phyloP scores from a whole-genome alignment of 2,888 invertebrate genomes.

The Erebia palarica region DNA sequence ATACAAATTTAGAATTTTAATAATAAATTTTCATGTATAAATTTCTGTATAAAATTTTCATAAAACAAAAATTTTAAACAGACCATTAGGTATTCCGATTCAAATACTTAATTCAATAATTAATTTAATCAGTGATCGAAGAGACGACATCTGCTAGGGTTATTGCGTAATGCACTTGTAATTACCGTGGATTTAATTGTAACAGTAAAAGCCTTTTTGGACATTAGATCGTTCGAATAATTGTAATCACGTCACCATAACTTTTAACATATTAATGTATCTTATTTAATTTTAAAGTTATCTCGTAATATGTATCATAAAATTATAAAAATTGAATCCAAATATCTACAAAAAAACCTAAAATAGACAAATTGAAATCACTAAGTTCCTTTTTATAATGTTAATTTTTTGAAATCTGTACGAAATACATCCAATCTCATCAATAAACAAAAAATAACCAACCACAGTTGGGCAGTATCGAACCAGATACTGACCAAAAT shows the following conservation, averaged over 20 bases:
- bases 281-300: too few relatives aligned
- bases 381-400: too few relatives aligned
- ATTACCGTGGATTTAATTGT: neutral
- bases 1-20: slow-evolving; percentile 22
- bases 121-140: slow-evolving; percentile 21
- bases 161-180: slow-evolving; percentile 1
- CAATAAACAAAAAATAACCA: too few relatives aligned
- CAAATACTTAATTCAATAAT: slow-evolving; percentile 15
- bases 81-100: slow-evolving; percentile 12
- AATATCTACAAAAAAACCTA: too few relatives aligned
- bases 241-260: neutral
- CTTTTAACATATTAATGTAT: too few relatives aligned
- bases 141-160: slow-evolving; percentile 12
- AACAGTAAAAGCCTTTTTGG: neutral
- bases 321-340: too few relatives aligned
- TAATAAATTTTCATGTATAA: slow-evolving; percentile 7
- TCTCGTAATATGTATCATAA: too few relatives aligned
- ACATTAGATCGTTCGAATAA: neutral
- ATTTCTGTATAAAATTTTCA: slow-evolving; percentile 22
- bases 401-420: too few relatives aligned
- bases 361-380: too few relatives aligned
- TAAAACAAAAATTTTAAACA: slow-evolving; percentile 9
- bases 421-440: too few relatives aligned
- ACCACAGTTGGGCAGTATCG: too few relatives aligned
- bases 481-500: neutral